A percentile compares a stretch with the other conserved stretches of the same genome.
Evolutionary conservation across 2,113 vertebrate species (phyloP).

Genomic region (Crocuta crocuta): DNA sequence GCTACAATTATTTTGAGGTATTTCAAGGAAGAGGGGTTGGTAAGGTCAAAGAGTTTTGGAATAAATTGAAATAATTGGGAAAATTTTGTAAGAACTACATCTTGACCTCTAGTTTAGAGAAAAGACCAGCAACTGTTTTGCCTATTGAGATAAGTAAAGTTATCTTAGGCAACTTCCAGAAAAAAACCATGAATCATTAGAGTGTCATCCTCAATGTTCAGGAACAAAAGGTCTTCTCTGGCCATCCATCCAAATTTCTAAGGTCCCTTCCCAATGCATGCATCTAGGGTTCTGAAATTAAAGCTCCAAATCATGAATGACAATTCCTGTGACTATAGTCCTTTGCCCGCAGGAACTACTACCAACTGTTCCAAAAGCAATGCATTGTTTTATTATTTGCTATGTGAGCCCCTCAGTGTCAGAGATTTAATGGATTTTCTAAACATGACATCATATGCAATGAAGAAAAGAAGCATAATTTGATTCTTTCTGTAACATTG

Average conservation of each 20-base stretch:
- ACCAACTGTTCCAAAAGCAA: neutral
- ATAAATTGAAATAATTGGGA: conserved; percentile 5
- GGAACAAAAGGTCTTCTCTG: neutral
- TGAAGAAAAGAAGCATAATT: neutral
- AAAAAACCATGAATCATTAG: neutral
- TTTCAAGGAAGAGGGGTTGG: neutral
- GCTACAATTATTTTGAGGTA: conserved; percentile 1
- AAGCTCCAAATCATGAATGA: conserved; percentile 3
- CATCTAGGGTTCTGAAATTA: neutral
- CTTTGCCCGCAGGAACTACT: neutral
- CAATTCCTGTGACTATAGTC: neutral
- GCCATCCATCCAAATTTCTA: neutral
- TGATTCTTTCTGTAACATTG: neutral
- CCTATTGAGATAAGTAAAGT: neutral
- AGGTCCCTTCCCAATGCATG: neutral
- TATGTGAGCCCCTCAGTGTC: neutral
- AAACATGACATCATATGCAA: neutral
- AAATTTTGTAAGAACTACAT: neutral
- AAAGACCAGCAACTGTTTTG: conserved; percentile 16
- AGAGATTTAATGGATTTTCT: neutral
- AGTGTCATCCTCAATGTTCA: neutral
- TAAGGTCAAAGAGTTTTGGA: neutral
- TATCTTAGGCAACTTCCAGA: conserved; percentile 23
- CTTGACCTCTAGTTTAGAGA: conserved; percentile 36
- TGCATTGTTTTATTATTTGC: neutral